Conservation (phyloP, 1,140 invertebrate genomes). For the Lasioglossum albipes region DNA sequence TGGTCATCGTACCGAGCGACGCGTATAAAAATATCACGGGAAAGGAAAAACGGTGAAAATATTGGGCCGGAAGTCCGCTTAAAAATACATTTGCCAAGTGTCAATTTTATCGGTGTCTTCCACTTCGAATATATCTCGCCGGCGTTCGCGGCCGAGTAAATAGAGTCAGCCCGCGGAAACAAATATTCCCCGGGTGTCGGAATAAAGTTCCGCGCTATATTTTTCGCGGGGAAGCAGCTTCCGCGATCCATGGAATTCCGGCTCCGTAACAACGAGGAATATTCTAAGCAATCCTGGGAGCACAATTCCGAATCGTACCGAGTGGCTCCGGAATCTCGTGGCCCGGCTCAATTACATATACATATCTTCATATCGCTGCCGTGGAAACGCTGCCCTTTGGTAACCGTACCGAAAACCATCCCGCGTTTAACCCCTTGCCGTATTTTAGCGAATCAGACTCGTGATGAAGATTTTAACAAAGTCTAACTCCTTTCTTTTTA, state of each 20-base stretch:
- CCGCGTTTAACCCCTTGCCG: background rate
- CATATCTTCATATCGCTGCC: background rate
- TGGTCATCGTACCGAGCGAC: too few relatives aligned
- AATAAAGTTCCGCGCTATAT: background rate
- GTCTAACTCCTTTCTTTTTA: too few relatives aligned
- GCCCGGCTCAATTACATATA: background rate
- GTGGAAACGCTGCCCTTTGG: conserved; percentile 5
- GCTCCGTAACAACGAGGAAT: background rate
- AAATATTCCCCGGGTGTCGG: background rate
- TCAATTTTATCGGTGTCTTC: background rate
- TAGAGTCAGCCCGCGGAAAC: background rate
- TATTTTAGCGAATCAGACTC: too few relatives aligned
- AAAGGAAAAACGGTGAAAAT: too few relatives aligned
- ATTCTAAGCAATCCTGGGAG: background rate
- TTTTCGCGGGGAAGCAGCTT: background rate
- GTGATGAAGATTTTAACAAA: too few relatives aligned
- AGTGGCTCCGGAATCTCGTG: background rate
- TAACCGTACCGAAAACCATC: background rate
- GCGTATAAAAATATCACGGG: too few relatives aligned
- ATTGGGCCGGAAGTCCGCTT: too few relatives aligned
- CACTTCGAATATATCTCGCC: background rate
- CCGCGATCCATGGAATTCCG: background rate
- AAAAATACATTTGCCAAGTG: too few relatives aligned
- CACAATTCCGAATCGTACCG: background rate
- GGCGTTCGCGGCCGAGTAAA: background rate